These are phyloP conservation scores for Seira sanloemensis DNA, from an alignment of 2,888 invertebrate genomes.

Conservation along the genomic window DNA sequence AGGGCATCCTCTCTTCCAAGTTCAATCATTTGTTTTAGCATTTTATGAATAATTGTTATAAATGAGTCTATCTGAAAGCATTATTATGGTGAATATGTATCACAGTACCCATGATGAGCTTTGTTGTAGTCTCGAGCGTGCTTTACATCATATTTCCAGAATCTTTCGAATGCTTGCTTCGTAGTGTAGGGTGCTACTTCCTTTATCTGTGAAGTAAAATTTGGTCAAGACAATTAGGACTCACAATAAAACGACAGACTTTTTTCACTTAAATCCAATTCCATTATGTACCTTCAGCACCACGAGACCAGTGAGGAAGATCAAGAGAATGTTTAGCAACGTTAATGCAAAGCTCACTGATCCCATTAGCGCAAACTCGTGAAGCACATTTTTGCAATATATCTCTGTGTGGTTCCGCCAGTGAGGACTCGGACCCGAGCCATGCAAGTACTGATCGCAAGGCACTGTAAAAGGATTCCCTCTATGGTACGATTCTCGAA, in stretches of 20 bases:
- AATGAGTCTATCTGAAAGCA: neutral
- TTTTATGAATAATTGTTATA: neutral
- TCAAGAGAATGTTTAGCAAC: conserved; percentile 88
- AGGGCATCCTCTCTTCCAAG: neutral
- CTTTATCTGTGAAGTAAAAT: conserved; percentile 79
- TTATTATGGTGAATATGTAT: neutral
- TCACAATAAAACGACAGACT: too few species aligned
- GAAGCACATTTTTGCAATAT: conserved; percentile 85
- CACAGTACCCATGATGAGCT: conserved; percentile 76
- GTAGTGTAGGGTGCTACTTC: conserved; percentile 89
- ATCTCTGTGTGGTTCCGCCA: conserved; percentile 76
- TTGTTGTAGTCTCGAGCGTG: conserved; percentile 84
- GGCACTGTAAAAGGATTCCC: neutral
- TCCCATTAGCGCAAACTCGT: conserved; percentile 87
- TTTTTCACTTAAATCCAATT: neutral
- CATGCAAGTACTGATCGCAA: neutral
- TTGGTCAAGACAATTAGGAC: neutral
- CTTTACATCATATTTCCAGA: conserved; percentile 88
- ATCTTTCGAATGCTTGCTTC: conserved; percentile 83
- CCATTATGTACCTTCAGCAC: conserved; percentile 82
- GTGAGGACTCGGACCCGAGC: neutral
- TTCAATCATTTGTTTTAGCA: neutral
- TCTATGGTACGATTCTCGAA: conserved; percentile 78
- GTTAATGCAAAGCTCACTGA: conserved; percentile 87
- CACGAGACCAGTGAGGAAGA: conserved; percentile 87